These are phyloP conservation scores for Leptinotarsa tumamoca DNA, from an alignment of 2,888 invertebrate genomes.

Conservation along the genomic window DNA sequence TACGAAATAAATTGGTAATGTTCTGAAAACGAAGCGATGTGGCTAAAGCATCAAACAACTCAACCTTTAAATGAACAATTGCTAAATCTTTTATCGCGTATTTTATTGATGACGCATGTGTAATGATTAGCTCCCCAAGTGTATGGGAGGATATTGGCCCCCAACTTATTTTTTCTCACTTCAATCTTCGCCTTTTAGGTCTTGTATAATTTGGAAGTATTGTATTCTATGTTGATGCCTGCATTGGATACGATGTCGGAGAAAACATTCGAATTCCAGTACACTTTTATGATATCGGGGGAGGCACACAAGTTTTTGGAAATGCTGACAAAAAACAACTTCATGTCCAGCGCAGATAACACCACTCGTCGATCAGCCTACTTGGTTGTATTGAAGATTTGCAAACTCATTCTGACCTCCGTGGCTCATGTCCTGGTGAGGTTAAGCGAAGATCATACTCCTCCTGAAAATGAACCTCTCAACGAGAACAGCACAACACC, in stretches of 20 bases:
- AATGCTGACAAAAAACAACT: conserved; percentile 87
- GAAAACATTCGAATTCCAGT: conserved; percentile 77
- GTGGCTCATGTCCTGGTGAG: conserved; percentile 83
- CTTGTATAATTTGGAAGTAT: conserved; percentile 73
- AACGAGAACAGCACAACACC: conserved; percentile 64
- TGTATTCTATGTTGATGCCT: conserved; percentile 93
- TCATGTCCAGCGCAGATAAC: conserved; percentile 82
- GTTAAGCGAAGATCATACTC: conserved; percentile 64
- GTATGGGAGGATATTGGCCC: neutral
- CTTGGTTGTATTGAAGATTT: conserved; percentile 87
- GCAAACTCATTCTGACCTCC: conserved; percentile 89
- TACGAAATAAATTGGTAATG: too few relatives aligned
- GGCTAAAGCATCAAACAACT: too few relatives aligned
- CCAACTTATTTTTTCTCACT: neutral
- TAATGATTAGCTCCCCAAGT: too few relatives aligned
- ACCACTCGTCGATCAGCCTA: conserved; percentile 80
- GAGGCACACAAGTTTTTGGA: conserved; percentile 79
- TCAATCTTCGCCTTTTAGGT: conserved; percentile 68
- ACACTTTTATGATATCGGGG: conserved; percentile 76
- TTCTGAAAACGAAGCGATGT: too few relatives aligned
- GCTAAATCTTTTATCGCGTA: too few relatives aligned
- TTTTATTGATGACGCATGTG: too few relatives aligned
- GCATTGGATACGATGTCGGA: conserved; percentile 83
- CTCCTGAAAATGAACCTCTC: conserved; percentile 60
- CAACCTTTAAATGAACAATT: too few relatives aligned